A percentile compares a stretch with the other conserved stretches of the same genome.
These are phyloP conservation scores for Aramus guarauna DNA, from an alignment of 2,113 vertebrate species.

Conservation along the genomic window DNA sequence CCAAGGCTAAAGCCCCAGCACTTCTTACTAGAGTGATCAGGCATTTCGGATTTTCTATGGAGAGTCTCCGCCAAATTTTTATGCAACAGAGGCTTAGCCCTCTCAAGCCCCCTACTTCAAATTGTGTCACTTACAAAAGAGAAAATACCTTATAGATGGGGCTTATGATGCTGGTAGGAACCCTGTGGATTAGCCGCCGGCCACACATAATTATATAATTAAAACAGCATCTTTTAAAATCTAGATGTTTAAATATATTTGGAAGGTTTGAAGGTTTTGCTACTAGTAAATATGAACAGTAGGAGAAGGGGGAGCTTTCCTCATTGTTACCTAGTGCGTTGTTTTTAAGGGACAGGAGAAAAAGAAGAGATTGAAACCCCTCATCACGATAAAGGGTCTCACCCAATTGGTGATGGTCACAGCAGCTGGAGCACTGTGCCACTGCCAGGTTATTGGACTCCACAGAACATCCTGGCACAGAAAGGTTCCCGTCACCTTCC, in stretches of 20 bases:
- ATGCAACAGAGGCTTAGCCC: neutral
- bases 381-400: neutral
- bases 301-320: neutral
- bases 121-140: neutral
- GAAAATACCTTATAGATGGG: neutral
- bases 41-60: conserved; percentile 23
- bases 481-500: neutral
- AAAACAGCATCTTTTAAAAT: neutral
- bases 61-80: conserved; percentile 20
- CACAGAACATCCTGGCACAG: neutral
- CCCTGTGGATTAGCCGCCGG: neutral
- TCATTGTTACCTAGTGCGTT: neutral
- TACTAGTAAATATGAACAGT: neutral
- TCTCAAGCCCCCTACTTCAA: neutral
- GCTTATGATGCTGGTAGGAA: neutral
- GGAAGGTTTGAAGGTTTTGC: neutral
- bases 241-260: neutral
- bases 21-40: neutral
- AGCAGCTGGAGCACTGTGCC: neutral
- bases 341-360: neutral
- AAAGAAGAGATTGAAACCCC: neutral
- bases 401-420: accelerated
- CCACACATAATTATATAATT: neutral
- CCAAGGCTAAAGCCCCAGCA: neutral
- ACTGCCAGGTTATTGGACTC: neutral